phyloP scores from a whole-genome alignment of 2,797 vertebrate species.

The Hoplostethus mediterraneus region DNA sequence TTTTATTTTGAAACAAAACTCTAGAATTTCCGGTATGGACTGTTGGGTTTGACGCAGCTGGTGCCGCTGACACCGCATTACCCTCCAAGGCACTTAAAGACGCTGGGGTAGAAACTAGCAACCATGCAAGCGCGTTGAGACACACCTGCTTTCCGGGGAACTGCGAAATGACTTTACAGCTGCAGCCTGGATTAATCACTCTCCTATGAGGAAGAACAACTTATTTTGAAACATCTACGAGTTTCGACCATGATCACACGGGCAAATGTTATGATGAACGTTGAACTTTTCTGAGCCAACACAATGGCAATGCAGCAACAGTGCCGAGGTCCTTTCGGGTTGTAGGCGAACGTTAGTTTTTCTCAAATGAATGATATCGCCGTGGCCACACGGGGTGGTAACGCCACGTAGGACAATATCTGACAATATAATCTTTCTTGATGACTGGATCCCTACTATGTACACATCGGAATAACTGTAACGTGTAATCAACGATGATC shows the following conservation, averaged over 20 bases:
- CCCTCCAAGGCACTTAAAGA: constrained; percentile 31
- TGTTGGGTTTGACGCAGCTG: constrained; percentile 10
- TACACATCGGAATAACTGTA: neutral
- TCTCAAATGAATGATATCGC: neutral
- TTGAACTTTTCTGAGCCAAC: constrained; percentile 39
- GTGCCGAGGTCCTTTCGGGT: neutral
- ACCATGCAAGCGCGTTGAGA: neutral
- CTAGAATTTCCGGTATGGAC: constrained; percentile 41
- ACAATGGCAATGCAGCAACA: neutral
- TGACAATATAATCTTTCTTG: neutral
- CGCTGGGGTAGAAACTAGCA: too few species aligned
- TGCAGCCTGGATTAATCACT: neutral
- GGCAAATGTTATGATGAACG: neutral
- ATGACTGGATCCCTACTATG: neutral
- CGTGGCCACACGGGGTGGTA: neutral
- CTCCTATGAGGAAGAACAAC: neutral
- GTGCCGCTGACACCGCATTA: constrained; percentile 6
- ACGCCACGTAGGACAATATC: constrained; percentile 24
- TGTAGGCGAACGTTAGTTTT: neutral
- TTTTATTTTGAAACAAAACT: constrained; percentile 22
- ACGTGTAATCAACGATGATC: constrained; percentile 49
- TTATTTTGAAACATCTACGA: neutral
- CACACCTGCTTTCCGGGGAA: neutral
- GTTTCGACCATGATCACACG: neutral
- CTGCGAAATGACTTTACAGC: neutral